phyloP scores from a whole-genome alignment of 2,888 invertebrate species.

The Keiferia lycopersicella region DNA sequence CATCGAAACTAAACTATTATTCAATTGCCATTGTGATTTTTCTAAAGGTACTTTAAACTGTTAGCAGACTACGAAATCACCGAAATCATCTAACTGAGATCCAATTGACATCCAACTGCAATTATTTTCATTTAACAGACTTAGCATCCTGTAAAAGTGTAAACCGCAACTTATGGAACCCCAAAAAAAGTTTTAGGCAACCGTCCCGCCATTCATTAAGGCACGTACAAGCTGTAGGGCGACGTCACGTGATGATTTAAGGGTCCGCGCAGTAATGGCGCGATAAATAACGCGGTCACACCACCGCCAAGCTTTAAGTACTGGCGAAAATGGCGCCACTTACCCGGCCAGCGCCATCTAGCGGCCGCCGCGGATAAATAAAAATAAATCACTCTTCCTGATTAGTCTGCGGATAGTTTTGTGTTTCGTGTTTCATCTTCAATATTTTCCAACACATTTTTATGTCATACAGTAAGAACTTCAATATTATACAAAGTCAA shows the following conservation, averaged over 20 bases:
- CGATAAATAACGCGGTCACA: conserved; percentile 80
- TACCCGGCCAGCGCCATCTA: conserved; percentile 68
- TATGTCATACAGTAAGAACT: not conserved
- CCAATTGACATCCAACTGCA: no score
- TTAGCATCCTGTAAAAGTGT: not conserved
- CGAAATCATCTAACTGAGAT: no score
- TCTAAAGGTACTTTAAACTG: no score
- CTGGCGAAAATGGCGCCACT: conserved; percentile 68
- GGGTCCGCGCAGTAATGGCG: conserved; percentile 75
- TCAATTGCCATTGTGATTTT: no score
- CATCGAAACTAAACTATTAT: no score
- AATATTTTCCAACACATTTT: no score
- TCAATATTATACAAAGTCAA: not conserved
- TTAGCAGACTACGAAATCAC: no score
- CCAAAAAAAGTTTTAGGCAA: conserved; percentile 55
- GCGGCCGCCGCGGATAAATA: conserved; percentile 48
- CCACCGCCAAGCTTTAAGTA: conserved; percentile 59
- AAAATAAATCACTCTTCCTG: conserved; percentile 55
- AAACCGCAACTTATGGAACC: not conserved
- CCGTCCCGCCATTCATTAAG: conserved; percentile 76
- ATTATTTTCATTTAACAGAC: no score
- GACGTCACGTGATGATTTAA: conserved; percentile 80
- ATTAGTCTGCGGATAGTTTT: conserved; percentile 40
- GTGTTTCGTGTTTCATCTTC: not conserved
- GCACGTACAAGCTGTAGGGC: conserved; percentile 65